A percentile compares a stretch with the other conserved stretches of the same genome.
Conservation (phyloP, 2,797 vertebrate genomes). For the Trichosurus vulpecula region DNA sequence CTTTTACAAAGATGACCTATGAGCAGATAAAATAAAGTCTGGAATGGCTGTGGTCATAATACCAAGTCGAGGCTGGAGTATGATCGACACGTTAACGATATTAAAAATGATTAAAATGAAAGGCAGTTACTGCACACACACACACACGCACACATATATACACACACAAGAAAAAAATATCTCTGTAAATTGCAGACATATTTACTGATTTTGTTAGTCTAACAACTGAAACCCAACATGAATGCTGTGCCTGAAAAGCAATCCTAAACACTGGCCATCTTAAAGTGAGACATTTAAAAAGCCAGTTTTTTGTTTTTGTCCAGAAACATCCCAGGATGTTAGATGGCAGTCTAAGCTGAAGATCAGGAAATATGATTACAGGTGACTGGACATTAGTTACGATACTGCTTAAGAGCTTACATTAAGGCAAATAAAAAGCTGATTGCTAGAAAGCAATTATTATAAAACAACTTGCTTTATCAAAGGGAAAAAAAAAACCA, state of each 20-base stretch:
- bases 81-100: constrained; percentile 72
- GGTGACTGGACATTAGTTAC: constrained; percentile 76
- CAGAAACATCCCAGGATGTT: constrained; percentile 70
- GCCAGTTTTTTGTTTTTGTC: constrained; percentile 62
- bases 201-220: constrained; percentile 78
- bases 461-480: constrained; percentile 81
- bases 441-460: constrained; percentile 86
- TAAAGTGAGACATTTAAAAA: constrained; percentile 75
- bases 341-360: constrained; percentile 75
- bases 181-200: constrained; percentile 75
- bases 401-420: constrained; percentile 83
- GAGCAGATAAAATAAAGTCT: constrained; percentile 64
- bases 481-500: constrained; percentile 77
- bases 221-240: constrained; percentile 77
- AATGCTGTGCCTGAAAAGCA: constrained; percentile 75
- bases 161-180: constrained; percentile 73
- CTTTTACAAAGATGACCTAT: constrained; percentile 48
- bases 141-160: constrained; percentile 69
- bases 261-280: constrained; percentile 74
- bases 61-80: constrained; percentile 80
- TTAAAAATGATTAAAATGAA: constrained; percentile 77
- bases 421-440: constrained; percentile 89
- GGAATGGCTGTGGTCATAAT: constrained; percentile 75
- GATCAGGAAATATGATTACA: constrained; percentile 73
- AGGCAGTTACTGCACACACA: constrained; percentile 63